Percentiles rank a stretch among this genome's conserved stretches.
These are phyloP conservation scores for Agrenia bidenticulata DNA, from an alignment of 2,888 invertebrate species.

Conservation along the genomic window DNA sequence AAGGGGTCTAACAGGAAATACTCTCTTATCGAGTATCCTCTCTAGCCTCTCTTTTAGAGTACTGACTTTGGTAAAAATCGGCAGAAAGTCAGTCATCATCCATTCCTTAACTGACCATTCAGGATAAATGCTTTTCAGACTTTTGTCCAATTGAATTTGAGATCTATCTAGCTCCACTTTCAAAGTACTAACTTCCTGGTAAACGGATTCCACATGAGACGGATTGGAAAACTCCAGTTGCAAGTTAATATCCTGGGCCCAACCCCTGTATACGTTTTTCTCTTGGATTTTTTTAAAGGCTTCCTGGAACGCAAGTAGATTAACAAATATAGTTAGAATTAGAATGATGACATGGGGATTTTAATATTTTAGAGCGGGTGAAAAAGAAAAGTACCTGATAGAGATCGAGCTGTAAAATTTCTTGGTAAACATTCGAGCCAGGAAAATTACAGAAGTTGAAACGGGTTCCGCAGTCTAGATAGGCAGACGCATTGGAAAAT, in stretches of 20 bases:
- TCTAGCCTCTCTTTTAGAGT: slow-evolving; percentile 26
- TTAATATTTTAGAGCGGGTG: background rate
- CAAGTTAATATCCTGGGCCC: slow-evolving; percentile 41
- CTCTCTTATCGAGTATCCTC: slow-evolving; percentile 34
- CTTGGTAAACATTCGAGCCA: slow-evolving; percentile 42
- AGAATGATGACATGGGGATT: background rate
- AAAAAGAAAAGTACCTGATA: slow-evolving; percentile 26
- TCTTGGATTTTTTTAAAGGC: slow-evolving; percentile 38
- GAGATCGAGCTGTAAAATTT: slow-evolving; percentile 26
- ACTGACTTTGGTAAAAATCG: slow-evolving; percentile 34
- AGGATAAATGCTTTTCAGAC: slow-evolving; percentile 38
- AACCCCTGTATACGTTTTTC: slow-evolving; percentile 42
- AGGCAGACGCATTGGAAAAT: slow-evolving; percentile 33
- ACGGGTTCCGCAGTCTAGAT: slow-evolving; percentile 39
- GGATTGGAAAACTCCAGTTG: slow-evolving; percentile 43
- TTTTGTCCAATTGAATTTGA: slow-evolving; percentile 27
- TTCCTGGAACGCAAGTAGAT: slow-evolving; percentile 23
- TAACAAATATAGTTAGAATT: background rate
- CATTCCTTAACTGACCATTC: slow-evolving; percentile 50
- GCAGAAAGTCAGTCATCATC: slow-evolving; percentile 42
- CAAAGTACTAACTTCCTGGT: slow-evolving; percentile 33
- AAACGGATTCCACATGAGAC: slow-evolving; percentile 38
- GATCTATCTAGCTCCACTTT: slow-evolving; percentile 39
- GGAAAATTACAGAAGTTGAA: slow-evolving; percentile 48
- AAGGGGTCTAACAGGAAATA: slow-evolving; percentile 47